These are phyloP conservation scores for Serranus cabrilla DNA, from an alignment of 2,797 vertebrate genomes.

Conservation along the genomic window DNA sequence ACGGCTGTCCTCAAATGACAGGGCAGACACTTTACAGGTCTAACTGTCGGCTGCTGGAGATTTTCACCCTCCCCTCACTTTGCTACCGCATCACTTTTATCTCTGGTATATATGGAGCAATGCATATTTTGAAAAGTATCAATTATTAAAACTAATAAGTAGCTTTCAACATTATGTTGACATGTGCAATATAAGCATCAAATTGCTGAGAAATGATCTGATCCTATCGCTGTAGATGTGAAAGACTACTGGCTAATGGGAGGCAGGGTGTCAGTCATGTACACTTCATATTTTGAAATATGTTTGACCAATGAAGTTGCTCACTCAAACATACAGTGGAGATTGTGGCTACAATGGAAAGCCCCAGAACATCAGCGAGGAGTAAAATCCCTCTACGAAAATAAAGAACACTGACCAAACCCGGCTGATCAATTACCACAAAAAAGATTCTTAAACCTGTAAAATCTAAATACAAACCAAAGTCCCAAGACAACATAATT, in stretches of 20 bases:
- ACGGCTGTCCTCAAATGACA: constrained; percentile 37
- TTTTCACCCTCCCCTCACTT: neutral
- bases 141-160: neutral
- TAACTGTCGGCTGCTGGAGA: neutral
- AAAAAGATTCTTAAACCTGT: neutral
- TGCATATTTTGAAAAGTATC: neutral
- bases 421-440: neutral
- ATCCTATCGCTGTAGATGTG: neutral
- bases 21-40: constrained; percentile 21
- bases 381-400: neutral
- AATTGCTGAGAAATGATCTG: neutral
- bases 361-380: neutral
- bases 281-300: neutral
- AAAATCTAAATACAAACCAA: neutral
- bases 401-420: neutral
- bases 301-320: no score
- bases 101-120: neutral
- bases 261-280: neutral
- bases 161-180: neutral
- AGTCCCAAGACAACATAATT: neutral
- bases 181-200: neutral
- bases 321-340: no score
- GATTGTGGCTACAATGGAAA: no score
- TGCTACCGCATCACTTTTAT: constrained; percentile 7
- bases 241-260: neutral